phyloP scores from a whole-genome alignment of 2,888 invertebrate genomes.

The Caenorhabditis virilis region DNA sequence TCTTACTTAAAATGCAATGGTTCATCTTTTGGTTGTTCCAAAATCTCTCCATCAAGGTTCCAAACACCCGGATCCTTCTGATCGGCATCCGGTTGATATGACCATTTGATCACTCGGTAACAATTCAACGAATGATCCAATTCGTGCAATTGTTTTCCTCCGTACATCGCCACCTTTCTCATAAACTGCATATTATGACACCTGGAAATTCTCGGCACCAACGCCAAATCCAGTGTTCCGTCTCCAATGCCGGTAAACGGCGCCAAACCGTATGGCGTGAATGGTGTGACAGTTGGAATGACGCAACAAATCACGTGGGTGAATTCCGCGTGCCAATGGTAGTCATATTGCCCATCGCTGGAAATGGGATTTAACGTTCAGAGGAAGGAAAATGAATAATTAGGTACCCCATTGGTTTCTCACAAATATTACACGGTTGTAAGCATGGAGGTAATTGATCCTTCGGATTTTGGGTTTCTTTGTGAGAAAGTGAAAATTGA shows the following conservation, averaged over 20 bases:
- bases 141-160: slow-evolving; percentile 58
- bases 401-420: slow-evolving; percentile 24
- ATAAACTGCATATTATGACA: slow-evolving; percentile 64
- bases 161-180: slow-evolving; percentile 66
- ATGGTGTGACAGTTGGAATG: slow-evolving; percentile 63
- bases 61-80: slow-evolving; percentile 60
- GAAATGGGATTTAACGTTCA: neutral
- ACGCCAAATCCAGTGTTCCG: slow-evolving; percentile 63
- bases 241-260: slow-evolving; percentile 62
- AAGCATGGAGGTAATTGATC: slow-evolving; percentile 58
- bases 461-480: slow-evolving; percentile 43
- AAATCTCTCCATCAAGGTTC: slow-evolving; percentile 66
- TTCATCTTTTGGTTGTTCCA: slow-evolving; percentile 62
- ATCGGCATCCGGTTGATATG: slow-evolving; percentile 58
- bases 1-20: slow-evolving; percentile 58
- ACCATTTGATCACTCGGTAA: slow-evolving; percentile 63
- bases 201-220: slow-evolving; percentile 61
- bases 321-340: slow-evolving; percentile 57
- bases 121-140: slow-evolving; percentile 54
- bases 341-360: slow-evolving; percentile 42
- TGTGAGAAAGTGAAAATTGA: slow-evolving; percentile 48
- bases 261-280: slow-evolving; percentile 64
- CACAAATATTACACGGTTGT: slow-evolving; percentile 57
- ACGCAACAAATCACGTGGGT: slow-evolving; percentile 66
- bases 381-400: neutral